Conservation (phyloP, 2,113 vertebrate species). For the Otis tarda region DNA sequence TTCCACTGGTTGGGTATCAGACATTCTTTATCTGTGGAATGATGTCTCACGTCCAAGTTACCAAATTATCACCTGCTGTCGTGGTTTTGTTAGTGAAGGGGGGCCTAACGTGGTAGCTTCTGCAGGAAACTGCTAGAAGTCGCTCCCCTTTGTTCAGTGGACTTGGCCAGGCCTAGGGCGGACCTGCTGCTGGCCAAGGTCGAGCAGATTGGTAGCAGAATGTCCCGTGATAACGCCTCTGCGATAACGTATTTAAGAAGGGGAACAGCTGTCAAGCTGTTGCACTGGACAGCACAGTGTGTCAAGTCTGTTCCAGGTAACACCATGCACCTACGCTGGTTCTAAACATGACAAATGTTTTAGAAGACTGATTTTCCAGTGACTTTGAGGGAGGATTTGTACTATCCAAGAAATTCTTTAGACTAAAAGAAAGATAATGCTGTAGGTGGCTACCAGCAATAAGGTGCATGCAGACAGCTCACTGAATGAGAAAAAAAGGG, state of each 20-base stretch:
- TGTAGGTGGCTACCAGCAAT: background rate
- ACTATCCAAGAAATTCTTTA: background rate
- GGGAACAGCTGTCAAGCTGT: background rate
- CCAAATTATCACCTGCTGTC: background rate
- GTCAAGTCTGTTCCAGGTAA: background rate
- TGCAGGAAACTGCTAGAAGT: too few species aligned
- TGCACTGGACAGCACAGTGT: background rate
- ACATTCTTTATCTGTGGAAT: background rate
- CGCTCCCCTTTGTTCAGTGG: too few species aligned
- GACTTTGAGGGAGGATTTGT: background rate
- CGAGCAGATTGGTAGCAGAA: too few species aligned
- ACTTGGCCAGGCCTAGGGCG: too few species aligned
- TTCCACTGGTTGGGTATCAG: background rate
- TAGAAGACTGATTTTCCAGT: background rate
- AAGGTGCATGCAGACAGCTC: background rate
- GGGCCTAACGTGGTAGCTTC: too few species aligned
- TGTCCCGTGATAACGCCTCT: too few species aligned
- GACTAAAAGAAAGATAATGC: background rate
- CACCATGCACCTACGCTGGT: background rate
- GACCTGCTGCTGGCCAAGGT: too few species aligned
- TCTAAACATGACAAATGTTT: background rate
- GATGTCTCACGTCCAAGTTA: background rate
- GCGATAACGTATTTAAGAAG: too few species aligned
- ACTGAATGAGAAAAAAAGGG: background rate
- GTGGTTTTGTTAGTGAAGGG: too few species aligned